Base-by-base conservation (phyloP, 2,797 vertebrate genomes). In the Urosaurus nigricauda region DNA sequence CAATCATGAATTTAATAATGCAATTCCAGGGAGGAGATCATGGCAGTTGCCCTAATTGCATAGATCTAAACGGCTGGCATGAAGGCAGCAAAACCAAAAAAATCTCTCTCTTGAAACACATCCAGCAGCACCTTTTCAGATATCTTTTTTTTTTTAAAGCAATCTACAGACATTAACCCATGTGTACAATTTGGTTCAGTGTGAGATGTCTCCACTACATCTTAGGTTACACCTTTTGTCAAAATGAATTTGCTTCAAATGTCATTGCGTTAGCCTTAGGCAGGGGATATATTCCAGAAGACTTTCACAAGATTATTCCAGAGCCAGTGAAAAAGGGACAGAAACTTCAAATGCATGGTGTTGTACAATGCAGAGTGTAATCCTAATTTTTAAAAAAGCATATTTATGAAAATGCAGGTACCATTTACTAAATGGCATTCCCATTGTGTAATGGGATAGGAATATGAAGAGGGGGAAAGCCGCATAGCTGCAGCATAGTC, bases 211-310 rank as follows among this genome's bases (percentile, higher is more conserved):
- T 91, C 75, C 47, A 51, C 68, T 1, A 0, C 35, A 35, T 82
- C 73, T 92, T 84, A 70, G 19, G 35, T 68, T 89, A 92, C 88
- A 43, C 68, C 88, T 84, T 80, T 86, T 60, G 93, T 92, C 91
- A 92, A 92, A 92, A 92, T 71, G 83, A 88, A 89, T 92, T 80
- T 87, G 37, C 79, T 85, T 91, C 89, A 90, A 51, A 90, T 79
- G 83, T 21, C 47, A 32, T 47, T 56, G 83, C 79, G 35, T 56
- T 19, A 65, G 83, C 60, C 73, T 43, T 80, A 12, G 37, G 60
- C 17, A 16, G 86, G 90, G 87, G 87, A 90, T 90, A 90, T 90
- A 74, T 78, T 87, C 47, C 35, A 12, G 73, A 5, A 35, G 70
- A 71, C 70, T 5, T 71, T 32, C 70, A 71, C 16, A 32, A 19